Evolutionary conservation across 2,113 vertebrate species (phyloP).

Genomic region (Nothoprocta pentlandii): DNA sequence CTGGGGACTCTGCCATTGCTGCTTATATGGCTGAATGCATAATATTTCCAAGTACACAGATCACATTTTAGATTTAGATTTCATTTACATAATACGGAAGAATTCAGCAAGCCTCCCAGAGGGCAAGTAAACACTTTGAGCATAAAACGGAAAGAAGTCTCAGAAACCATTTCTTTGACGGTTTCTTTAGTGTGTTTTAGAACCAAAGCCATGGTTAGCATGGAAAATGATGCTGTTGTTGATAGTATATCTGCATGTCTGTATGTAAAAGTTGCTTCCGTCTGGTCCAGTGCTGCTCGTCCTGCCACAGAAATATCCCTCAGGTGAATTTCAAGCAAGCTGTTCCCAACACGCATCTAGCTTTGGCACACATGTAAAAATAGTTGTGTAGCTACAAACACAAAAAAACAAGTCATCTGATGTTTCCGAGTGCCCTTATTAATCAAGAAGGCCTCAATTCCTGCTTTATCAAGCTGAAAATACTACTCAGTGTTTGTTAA

Average conservation of each 20-base stretch:
- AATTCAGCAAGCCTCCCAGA: constrained; percentile 58
- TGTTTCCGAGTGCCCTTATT: not conserved
- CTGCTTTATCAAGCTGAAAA: not conserved
- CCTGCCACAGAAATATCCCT: not conserved
- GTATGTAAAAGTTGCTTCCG: not conserved
- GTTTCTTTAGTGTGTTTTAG: constrained; percentile 15
- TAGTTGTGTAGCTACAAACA: not conserved
- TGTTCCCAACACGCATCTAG: not conserved
- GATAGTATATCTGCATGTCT: not conserved
- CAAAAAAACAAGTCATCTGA: not conserved
- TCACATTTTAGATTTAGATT: constrained; percentile 72
- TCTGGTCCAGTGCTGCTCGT: not conserved
- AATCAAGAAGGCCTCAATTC: not conserved
- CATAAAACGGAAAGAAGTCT: constrained; percentile 47
- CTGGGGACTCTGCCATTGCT: constrained; percentile 23
- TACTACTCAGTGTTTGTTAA: not conserved
- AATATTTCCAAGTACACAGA: constrained; percentile 49
- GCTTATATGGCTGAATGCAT: constrained; percentile 38
- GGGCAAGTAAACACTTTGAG: constrained; percentile 53
- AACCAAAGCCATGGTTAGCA: not conserved
- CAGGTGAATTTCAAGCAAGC: not conserved
- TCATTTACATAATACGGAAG: constrained; percentile 70
- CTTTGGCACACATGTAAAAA: not conserved
- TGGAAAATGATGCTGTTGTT: fast-evolving
- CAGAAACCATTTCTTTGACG: constrained; percentile 25